Evolutionary conservation across 1,140 invertebrate genomes (phyloP).

Genomic region (Centruroides vittatus): DNA sequence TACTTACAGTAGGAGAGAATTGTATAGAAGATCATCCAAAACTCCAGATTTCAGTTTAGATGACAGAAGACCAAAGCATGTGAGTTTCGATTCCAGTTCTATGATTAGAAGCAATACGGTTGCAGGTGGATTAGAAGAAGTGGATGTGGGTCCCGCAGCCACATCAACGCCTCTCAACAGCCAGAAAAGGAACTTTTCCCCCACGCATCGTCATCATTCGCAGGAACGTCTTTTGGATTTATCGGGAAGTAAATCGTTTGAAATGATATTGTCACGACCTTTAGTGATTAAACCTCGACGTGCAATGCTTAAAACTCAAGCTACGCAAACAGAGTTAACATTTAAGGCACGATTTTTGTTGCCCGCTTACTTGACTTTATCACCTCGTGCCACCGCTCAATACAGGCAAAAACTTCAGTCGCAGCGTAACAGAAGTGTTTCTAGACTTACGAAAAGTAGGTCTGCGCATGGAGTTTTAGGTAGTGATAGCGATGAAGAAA

Average conservation of each 20-base stretch:
- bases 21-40: conserved; percentile 17
- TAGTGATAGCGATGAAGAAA: conserved; percentile 10
- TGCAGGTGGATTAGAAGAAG: conserved; percentile 16
- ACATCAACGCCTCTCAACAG: conserved; percentile 19
- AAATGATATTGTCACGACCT: neutral
- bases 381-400: conserved; percentile 42
- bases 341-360: conserved; percentile 28
- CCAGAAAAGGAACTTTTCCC: conserved; percentile 10
- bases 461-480: conserved; percentile 9
- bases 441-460: conserved; percentile 6
- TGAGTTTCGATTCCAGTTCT: conserved; percentile 55
- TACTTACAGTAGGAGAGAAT: neutral
- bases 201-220: conserved; percentile 35
- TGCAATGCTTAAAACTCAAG: conserved; percentile 68
- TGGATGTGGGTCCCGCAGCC: conserved; percentile 14
- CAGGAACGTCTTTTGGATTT: conserved; percentile 50
- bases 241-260: neutral
- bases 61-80: conserved; percentile 49
- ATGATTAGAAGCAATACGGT: conserved; percentile 20
- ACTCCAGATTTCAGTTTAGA: conserved; percentile 24
- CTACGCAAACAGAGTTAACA: conserved; percentile 69
- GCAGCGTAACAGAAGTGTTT: too few species aligned
- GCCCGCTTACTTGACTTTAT: conserved; percentile 56
- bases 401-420: neutral
- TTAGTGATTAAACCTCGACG: neutral